Conservation (phyloP, 2,797 vertebrate species). For the Okamejei kenojei region DNA sequence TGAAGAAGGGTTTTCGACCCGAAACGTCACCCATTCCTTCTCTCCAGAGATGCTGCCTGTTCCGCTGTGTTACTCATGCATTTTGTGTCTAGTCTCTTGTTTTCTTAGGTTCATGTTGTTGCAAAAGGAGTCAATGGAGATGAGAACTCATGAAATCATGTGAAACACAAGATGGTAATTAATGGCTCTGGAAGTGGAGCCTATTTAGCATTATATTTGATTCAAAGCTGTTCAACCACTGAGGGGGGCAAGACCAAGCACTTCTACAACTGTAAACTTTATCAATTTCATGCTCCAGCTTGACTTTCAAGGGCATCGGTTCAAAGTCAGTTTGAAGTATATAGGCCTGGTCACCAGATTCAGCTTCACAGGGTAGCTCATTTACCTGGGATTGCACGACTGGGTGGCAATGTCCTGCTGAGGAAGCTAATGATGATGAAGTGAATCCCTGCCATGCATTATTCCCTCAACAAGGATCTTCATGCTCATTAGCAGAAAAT, state of each 20-base stretch:
- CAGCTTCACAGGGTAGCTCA: conserved; percentile 40
- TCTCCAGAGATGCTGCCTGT: too few relatives aligned
- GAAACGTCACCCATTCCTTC: too few relatives aligned
- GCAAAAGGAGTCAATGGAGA: conserved; percentile 19
- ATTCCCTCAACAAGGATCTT: not conserved
- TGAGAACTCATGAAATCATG: conserved; percentile 37
- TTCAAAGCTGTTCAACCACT: conserved; percentile 31
- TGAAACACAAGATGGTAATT: conserved; percentile 42
- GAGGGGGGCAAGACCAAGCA: conserved; percentile 11
- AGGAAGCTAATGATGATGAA: conserved; percentile 27
- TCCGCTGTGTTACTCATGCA: too few relatives aligned
- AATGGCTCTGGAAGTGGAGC: conserved; percentile 40
- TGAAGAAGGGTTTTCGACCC: too few relatives aligned
- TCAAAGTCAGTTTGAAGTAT: conserved; percentile 42
- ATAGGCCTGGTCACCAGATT: conserved; percentile 11
- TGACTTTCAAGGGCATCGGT: conserved; percentile 33
- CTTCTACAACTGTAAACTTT: conserved; percentile 39
- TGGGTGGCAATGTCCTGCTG: conserved; percentile 14
- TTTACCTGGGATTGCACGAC: not conserved
- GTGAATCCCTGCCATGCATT: not conserved
- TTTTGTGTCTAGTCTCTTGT: not conserved
- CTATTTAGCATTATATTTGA: conserved; percentile 12
- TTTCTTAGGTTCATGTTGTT: not conserved
- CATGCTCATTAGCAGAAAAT: not conserved
- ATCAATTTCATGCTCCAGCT: conserved; percentile 32